Base-by-base conservation (phyloP, 2,113 vertebrate species). In the Ramphastos sulfuratus region DNA sequence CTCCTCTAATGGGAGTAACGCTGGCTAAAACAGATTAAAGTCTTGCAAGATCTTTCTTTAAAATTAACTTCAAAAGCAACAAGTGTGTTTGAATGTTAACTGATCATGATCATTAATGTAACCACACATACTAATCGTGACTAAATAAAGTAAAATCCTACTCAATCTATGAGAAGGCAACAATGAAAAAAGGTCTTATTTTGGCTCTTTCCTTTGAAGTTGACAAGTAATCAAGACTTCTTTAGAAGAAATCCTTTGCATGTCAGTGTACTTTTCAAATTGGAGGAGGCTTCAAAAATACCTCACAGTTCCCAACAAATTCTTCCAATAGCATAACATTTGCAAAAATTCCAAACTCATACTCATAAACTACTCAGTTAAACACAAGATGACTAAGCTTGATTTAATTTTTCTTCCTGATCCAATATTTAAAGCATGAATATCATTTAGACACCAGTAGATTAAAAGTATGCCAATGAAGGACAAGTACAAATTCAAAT, bases 381-480 rank as follows among this genome's bases (percentile, higher is more conserved):
- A 74, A 85, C 17, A 76, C 48, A 82, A 65, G 37, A 63, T 90
- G 73, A 84, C 54, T 63, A 52, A 66, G 27, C 69, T 30, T 85
- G 55, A 81, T 93, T 73, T 50, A 87, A 50, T 80, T 75, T 95
- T 93, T 84, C 79, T 86, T 91, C 76, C 58, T 37, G 37, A 90
- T 91, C 37, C 60, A 9, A 39, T 95, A 92, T 95, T 92, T 95
- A 61, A 94, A 87, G 63, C 54, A 33, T 85, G 81, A 94, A 66
- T 96, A 71, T 93, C 7, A 96, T 84, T 94, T 95, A 92, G 87
- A 88, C 89, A 91, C 91, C 78, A 92, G 48, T 67, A 95, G 88
- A 94, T 96, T 88, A 97, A 97, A 97, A 92, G 81, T 59, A 90
- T 96, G 97, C 87, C 96, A 95, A 74, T 87, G 87, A 94, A 94